Evolutionary conservation across 2,888 invertebrate species (phyloP).

Genomic region (Andrena marginata): DNA sequence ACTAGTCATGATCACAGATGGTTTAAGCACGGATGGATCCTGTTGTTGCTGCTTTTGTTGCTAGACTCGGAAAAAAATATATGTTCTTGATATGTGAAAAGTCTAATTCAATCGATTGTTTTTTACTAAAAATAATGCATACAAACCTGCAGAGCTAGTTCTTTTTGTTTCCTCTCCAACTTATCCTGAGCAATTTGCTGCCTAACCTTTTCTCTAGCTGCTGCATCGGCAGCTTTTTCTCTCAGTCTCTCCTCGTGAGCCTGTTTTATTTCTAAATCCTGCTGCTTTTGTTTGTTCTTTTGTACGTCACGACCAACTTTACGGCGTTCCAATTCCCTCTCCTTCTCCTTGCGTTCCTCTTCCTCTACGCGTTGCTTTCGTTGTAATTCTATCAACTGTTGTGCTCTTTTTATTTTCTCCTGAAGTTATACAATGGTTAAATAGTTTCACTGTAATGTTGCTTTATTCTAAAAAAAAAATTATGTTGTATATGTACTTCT

Average conservation of each 20-base stretch:
- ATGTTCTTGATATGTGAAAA: conserved; percentile 17
- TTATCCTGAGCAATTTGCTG: conserved; percentile 95
- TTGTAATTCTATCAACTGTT: conserved; percentile 88
- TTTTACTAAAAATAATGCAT: neutral
- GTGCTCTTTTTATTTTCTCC: conserved; percentile 89
- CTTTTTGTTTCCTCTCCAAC: conserved; percentile 88
- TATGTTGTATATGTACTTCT: conserved; percentile 46
- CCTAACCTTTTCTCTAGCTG: conserved; percentile 91
- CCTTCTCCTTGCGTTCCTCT: conserved; percentile 88
- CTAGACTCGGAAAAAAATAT: conserved; percentile 55
- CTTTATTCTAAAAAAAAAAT: neutral
- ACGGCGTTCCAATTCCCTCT: conserved; percentile 90
- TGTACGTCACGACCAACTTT: conserved; percentile 91
- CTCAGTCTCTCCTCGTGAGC: conserved; percentile 90
- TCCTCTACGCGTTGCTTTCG: conserved; percentile 88
- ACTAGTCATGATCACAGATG: conserved; percentile 23
- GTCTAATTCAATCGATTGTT: neutral
- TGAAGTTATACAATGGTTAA: conserved; percentile 72
- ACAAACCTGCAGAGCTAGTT: conserved; percentile 75
- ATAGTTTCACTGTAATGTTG: neutral
- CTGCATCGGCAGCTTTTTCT: conserved; percentile 91
- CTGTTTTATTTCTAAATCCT: conserved; percentile 91
- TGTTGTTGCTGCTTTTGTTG: conserved; percentile 60
- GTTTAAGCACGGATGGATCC: conserved; percentile 52
- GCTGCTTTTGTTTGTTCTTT: conserved; percentile 90